Conservation (phyloP, 2,797 vertebrate genomes). For the Hylomyscus alleni region DNA sequence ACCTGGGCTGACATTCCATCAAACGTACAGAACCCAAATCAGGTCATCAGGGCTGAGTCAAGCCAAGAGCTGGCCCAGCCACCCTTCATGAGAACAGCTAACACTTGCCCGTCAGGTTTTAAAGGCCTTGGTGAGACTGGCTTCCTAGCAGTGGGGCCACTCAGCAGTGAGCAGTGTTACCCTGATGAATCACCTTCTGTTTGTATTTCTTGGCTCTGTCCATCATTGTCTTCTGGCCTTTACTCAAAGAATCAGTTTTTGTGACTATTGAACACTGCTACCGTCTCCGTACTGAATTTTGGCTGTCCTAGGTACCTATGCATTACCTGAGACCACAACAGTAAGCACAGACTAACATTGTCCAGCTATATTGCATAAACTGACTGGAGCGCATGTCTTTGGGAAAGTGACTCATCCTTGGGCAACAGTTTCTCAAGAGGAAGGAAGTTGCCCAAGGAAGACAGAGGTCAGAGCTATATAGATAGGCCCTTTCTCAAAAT, state of each 20-base stretch:
- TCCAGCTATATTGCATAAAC: background rate
- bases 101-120: background rate
- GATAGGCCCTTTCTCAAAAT: background rate
- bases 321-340: background rate
- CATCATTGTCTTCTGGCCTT: background rate
- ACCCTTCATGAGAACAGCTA: background rate
- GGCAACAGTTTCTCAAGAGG: background rate
- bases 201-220: background rate
- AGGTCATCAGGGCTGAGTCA: background rate
- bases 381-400: background rate
- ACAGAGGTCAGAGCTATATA: background rate
- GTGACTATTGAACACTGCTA: background rate
- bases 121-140: background rate
- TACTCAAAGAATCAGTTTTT: background rate
- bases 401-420: background rate
- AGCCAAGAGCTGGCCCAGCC: background rate
- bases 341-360: background rate
- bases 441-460: background rate
- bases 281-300: background rate
- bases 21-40: background rate
- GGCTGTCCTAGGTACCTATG: too few species aligned
- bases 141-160: background rate
- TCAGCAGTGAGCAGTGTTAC: too few species aligned
- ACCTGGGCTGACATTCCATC: background rate
- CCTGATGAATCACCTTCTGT: background rate